Evolutionary conservation across 2,888 invertebrate genomes (phyloP).

Genomic region (Lobophora halterata): DNA sequence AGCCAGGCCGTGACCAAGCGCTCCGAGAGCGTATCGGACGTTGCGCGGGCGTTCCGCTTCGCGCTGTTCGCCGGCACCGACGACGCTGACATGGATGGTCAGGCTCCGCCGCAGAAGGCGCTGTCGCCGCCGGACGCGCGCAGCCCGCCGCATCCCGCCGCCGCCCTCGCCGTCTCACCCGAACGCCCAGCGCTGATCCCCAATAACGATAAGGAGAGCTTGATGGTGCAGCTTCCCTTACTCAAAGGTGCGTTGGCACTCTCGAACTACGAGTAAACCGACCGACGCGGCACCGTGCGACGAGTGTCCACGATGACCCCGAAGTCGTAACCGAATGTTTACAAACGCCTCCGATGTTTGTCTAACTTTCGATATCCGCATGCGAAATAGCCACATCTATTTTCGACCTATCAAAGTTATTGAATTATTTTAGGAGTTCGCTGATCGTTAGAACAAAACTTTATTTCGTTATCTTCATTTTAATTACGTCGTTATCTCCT

Average conservation of each 20-base stretch:
- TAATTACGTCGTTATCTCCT: slow-evolving; percentile 34
- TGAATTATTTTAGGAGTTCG: slow-evolving; percentile 25
- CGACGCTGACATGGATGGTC: slow-evolving; percentile 64
- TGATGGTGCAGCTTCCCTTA: slow-evolving; percentile 75
- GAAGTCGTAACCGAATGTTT: slow-evolving; percentile 39
- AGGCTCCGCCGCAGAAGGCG: slow-evolving; percentile 62
- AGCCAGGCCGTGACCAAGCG: slow-evolving; percentile 77
- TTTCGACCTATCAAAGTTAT: slow-evolving; percentile 36
- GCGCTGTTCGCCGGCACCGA: slow-evolving; percentile 61
- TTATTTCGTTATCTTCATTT: too few species aligned
- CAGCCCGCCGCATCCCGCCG: slow-evolving; percentile 62
- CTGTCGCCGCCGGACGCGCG: slow-evolving; percentile 70
- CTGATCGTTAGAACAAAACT: slow-evolving; percentile 19
- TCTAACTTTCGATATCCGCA: slow-evolving; percentile 38
- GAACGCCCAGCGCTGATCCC: slow-evolving; percentile 52
- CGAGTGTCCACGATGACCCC: slow-evolving; percentile 17
- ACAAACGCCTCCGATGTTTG: slow-evolving; percentile 42
- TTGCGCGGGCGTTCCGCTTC: slow-evolving; percentile 74
- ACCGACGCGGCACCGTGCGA: slow-evolving; percentile 16
- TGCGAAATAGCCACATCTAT: slow-evolving; percentile 44
- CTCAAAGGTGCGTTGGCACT: slow-evolving; percentile 73
- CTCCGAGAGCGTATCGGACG: slow-evolving; percentile 72
- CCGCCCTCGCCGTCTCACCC: slow-evolving; percentile 49
- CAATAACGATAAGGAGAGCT: slow-evolving; percentile 64
- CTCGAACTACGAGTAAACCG: slow-evolving; percentile 1